Base-by-base conservation (phyloP, 37 sponge, comb jelly and placozoan species). In the Eunapius fragilis region DNA sequence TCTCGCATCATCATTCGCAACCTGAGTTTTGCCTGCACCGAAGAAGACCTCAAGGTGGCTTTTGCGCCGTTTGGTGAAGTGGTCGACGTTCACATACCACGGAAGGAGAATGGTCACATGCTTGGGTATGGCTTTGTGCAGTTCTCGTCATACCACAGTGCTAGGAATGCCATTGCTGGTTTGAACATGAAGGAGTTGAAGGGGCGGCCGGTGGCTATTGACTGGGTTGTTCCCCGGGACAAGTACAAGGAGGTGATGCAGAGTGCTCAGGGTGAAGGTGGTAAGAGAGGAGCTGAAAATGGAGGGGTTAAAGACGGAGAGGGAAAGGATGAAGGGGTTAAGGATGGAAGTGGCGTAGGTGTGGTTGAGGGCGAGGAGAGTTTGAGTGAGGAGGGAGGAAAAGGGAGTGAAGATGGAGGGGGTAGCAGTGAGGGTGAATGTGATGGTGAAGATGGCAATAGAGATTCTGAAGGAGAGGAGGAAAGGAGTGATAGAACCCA, bases 1-100 rank as follows among this genome's bases (percentile, higher is more conserved):
- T 91, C 95, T 6, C 75, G 92, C 6, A 82, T 94, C 41, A 89
- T 96, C 34, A 74, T 96, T 50, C 85, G 96, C 5, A 96, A 96
- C 74, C 77, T 96, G 26, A 87, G 90, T 27, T 94, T 96, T 71
- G 80, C 67, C 72, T 84, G 88, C 73, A 73, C 75, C 2, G 87
- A 88, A 31, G 91, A 88, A 37, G 94, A 93, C 25, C 28, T 96
- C 17, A 78, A 58, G 75, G 31, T 38, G n/a, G 35, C 74, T 6
- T 93, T 93, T 77, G 35, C 68, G 4, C 27, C 68, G 3, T 93
- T 74, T 86, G 96, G 96, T 14, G 27, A 50, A 10, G 89, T 93
- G 0, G 3, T 78, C 5, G 87, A 83, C 3, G 92, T 93, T 25
- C 83, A 93, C 67, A 91, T 96, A 27, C 96, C 96, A 71, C 85